A percentile compares a stretch with the other conserved stretches of the same genome.
Conservation (phyloP, 2,888 invertebrate genomes). For the Cenopis cana region DNA sequence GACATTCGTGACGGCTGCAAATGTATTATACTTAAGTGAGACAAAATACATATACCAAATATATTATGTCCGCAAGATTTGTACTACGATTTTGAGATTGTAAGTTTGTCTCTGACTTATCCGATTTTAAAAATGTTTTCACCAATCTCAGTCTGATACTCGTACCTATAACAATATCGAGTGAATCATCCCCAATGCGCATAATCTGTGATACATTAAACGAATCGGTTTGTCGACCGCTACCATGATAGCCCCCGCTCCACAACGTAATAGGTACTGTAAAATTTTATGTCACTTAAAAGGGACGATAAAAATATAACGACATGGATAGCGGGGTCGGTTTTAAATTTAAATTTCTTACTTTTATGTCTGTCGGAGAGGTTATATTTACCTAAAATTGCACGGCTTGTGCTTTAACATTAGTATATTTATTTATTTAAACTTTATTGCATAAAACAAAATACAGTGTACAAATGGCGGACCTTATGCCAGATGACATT, state of each 20-base stretch:
- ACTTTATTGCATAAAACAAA: too few species aligned
- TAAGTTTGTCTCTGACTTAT: too few species aligned
- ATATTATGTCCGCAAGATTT: too few species aligned
- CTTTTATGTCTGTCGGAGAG: neutral
- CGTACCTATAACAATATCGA: slow-evolving; percentile 43
- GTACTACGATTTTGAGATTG: too few species aligned
- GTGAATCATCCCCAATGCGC: slow-evolving; percentile 61
- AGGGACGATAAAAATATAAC: slow-evolving; percentile 35
- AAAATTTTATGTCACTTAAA: slow-evolving; percentile 49
- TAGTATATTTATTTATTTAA: too few species aligned
- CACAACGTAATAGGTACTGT: slow-evolving; percentile 36
- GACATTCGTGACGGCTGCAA: too few species aligned
- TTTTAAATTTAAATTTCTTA: slow-evolving; percentile 13
- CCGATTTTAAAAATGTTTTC: too few species aligned
- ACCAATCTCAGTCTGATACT: too few species aligned
- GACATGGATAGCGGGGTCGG: slow-evolving; percentile 1
- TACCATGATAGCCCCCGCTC: slow-evolving; percentile 28
- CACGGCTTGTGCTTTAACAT: neutral
- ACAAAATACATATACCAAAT: too few species aligned
- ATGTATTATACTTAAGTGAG: too few species aligned
- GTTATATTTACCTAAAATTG: neutral
- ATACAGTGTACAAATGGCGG: too few species aligned
- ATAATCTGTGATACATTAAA: slow-evolving; percentile 80
- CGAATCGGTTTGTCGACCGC: slow-evolving; percentile 51
- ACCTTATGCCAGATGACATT: too few species aligned